Conservation (phyloP, 2,888 invertebrate species). For the Caenorhabditis sinica region DNA sequence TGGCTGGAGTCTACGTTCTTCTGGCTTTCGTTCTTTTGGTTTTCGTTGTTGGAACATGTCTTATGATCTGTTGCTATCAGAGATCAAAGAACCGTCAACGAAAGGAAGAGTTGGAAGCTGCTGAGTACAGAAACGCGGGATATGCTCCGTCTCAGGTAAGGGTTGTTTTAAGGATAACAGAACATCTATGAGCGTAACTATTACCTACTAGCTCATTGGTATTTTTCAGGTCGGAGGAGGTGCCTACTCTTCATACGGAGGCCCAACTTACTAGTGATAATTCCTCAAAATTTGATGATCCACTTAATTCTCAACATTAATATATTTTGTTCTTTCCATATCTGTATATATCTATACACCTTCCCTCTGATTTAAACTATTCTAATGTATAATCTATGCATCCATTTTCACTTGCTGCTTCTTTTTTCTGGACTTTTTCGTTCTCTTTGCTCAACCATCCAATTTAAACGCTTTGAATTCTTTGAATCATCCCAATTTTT, state of each 20-base stretch:
- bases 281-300: conserved; percentile 32
- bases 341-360: conserved; percentile 38
- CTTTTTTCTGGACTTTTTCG: conserved; percentile 7
- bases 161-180: background rate
- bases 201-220: background rate
- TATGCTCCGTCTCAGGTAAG: conserved; percentile 72
- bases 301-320: conserved; percentile 46
- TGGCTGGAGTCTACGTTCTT: conserved; percentile 82
- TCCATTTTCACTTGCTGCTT: conserved; percentile 39
- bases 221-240: conserved; percentile 64
- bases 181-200: no score
- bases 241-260: conserved; percentile 68
- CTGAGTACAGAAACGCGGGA: conserved; percentile 73
- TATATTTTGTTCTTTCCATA: conserved; percentile 16
- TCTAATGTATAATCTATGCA: conserved; percentile 26
- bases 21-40: conserved; percentile 82
- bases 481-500: conserved; percentile 24
- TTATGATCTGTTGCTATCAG: conserved; percentile 81
- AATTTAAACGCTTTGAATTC: conserved; percentile 34
- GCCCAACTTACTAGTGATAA: conserved; percentile 60
- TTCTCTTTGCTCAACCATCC: conserved; percentile 49
- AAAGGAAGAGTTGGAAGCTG: conserved; percentile 78
- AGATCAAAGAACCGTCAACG: conserved; percentile 78
- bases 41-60: conserved; percentile 79
- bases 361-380: conserved; percentile 35